phyloP scores from a whole-genome alignment of 2,888 invertebrate species.

The Gibbula magus region DNA sequence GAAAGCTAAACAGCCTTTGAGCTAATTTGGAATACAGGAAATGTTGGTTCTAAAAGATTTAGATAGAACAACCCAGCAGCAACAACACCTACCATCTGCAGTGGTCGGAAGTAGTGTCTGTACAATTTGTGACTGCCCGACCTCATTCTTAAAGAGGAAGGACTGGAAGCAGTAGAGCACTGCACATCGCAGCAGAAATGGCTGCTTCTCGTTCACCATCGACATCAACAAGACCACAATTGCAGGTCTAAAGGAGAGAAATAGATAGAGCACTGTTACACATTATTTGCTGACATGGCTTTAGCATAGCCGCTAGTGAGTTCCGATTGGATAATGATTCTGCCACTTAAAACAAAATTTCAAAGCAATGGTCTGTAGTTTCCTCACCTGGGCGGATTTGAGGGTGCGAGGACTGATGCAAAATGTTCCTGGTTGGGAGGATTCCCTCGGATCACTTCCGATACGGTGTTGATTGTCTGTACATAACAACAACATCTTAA shows the following conservation, averaged over 20 bases:
- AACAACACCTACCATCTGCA: conserved; percentile 79
- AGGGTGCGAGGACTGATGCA: conserved; percentile 91
- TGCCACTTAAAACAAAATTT: no score
- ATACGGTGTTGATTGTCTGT: conserved; percentile 92
- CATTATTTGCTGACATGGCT: no score
- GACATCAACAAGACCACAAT: conserved; percentile 96
- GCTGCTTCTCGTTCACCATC: conserved; percentile 98
- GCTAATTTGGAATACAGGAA: no score
- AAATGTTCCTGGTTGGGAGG: conserved; percentile 92
- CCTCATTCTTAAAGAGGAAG: conserved; percentile 93
- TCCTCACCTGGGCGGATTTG: conserved; percentile 86
- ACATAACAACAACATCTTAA: conserved; percentile 22
- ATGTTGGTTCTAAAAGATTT: neutral
- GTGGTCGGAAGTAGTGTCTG: conserved; percentile 93
- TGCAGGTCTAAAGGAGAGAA: conserved; percentile 83
- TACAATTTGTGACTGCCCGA: conserved; percentile 90
- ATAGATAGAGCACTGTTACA: neutral
- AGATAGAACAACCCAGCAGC: neutral
- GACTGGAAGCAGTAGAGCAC: conserved; percentile 98
- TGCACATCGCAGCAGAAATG: conserved; percentile 90
- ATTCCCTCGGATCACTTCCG: conserved; percentile 94
- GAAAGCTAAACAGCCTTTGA: no score
- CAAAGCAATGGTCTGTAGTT: no score
- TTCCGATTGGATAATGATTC: no score
- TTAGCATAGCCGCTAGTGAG: no score